These are phyloP conservation scores for Smithornis capensis DNA, from an alignment of 2,113 vertebrate species.

Conservation along the genomic window DNA sequence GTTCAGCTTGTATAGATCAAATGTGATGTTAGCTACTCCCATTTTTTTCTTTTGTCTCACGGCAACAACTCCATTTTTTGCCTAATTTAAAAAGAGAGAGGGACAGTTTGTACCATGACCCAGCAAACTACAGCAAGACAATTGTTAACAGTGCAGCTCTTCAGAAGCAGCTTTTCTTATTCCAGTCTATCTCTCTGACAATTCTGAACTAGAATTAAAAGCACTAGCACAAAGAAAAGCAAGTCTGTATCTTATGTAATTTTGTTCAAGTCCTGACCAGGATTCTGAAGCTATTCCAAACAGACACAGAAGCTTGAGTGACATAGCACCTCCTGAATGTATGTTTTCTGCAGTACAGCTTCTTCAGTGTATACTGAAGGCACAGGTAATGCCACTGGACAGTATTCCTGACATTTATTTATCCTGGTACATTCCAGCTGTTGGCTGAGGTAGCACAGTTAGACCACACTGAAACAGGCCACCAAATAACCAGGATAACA, in stretches of 20 bases:
- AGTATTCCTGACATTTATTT: not conserved
- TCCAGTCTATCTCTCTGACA: not conserved
- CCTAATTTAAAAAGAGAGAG: constrained; percentile 20
- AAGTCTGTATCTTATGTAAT: not conserved
- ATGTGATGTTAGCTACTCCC: constrained; percentile 82
- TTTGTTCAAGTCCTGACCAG: not conserved
- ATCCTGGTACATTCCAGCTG: not conserved
- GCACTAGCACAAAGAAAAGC: not conserved
- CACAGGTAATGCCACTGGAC: not conserved
- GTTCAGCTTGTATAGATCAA: constrained; percentile 84
- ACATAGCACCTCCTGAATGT: not conserved
- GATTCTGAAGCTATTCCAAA: not conserved
- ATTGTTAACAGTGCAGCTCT: not conserved
- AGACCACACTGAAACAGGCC: not conserved
- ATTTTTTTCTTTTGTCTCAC: constrained; percentile 70
- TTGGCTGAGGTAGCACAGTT: not conserved
- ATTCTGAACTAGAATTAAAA: not conserved
- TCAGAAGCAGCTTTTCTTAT: not conserved
- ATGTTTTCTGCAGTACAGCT: not conserved
- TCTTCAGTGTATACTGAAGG: not conserved
- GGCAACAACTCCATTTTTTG: not conserved
- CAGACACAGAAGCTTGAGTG: not conserved
- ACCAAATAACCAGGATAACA: not conserved
- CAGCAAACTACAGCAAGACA: not conserved
- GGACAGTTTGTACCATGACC: not conserved